These are phyloP conservation scores for Macrotis lagotis DNA, from an alignment of 2,113 vertebrate species.

Conservation along the genomic window DNA sequence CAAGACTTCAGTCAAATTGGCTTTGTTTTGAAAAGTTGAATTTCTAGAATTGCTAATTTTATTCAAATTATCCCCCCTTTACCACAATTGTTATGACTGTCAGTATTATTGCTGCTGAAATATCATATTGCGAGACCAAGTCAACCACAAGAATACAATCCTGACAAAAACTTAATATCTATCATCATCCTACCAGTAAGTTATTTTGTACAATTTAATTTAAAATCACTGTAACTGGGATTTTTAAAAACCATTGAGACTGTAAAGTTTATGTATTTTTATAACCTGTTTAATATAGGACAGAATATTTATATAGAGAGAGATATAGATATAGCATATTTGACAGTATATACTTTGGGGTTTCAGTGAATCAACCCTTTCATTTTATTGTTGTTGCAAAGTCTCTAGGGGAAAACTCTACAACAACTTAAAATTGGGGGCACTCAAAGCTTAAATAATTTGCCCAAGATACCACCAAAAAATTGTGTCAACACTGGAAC, in stretches of 20 bases:
- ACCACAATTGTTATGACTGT: constrained; percentile 5
- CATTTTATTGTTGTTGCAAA: background rate
- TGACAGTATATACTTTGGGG: background rate
- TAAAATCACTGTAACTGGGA: constrained; percentile 19
- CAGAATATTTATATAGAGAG: background rate
- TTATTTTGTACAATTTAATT: constrained; percentile 50
- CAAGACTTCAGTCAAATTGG: constrained; percentile 37
- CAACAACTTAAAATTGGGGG: background rate
- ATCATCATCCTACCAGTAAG: background rate
- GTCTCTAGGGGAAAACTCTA: background rate
- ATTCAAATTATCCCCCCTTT: background rate
- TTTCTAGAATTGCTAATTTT: constrained; percentile 29
- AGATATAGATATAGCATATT: background rate
- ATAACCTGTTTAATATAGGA: background rate
- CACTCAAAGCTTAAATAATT: background rate
- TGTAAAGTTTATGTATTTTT: background rate
- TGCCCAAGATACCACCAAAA: background rate
- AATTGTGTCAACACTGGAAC: background rate
- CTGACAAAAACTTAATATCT: background rate
- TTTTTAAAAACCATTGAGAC: constrained; percentile 6
- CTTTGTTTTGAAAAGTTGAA: constrained; percentile 50
- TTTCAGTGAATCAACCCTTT: background rate
- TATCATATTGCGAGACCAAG: background rate
- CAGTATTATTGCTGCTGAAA: background rate
- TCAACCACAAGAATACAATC: constrained; percentile 7